Percentiles rank a stretch among this genome's conserved stretches.
Evolutionary conservation across 2,888 invertebrate species (phyloP).

Genomic region (Tetranychus piercei): DNA sequence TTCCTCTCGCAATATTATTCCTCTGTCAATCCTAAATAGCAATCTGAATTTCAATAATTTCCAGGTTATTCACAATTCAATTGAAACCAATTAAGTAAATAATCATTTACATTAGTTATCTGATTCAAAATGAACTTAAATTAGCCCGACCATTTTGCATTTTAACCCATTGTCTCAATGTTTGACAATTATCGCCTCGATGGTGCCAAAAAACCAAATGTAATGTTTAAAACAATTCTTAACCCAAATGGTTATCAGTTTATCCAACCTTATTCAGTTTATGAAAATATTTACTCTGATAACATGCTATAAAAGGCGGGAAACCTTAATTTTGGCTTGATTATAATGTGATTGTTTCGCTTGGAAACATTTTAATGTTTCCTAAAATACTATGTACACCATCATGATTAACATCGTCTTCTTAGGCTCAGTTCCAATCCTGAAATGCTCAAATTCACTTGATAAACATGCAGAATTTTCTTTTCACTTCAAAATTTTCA

Average conservation of each 20-base stretch:
- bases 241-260: neutral
- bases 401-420: too few species aligned
- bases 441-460: neutral
- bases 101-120: neutral
- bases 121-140: neutral
- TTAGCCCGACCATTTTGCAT: neutral
- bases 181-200: neutral
- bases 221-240: neutral
- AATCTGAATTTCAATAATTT: too few species aligned
- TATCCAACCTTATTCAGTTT: neutral
- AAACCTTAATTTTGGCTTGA: neutral
- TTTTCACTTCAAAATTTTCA: neutral
- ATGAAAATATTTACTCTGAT: neutral
- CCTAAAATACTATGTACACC: neutral
- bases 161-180: neutral
- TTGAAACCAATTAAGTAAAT: neutral
- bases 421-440: neutral
- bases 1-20: too few species aligned
- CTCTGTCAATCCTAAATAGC: too few species aligned
- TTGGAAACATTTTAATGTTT: neutral
- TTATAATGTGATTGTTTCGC: neutral
- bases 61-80: too few species aligned
- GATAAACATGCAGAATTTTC: too few species aligned
- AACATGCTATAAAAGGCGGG: neutral
- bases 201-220: neutral